These are phyloP conservation scores for Zeus faber DNA, from an alignment of 2,113 vertebrate species.

Conservation along the genomic window DNA sequence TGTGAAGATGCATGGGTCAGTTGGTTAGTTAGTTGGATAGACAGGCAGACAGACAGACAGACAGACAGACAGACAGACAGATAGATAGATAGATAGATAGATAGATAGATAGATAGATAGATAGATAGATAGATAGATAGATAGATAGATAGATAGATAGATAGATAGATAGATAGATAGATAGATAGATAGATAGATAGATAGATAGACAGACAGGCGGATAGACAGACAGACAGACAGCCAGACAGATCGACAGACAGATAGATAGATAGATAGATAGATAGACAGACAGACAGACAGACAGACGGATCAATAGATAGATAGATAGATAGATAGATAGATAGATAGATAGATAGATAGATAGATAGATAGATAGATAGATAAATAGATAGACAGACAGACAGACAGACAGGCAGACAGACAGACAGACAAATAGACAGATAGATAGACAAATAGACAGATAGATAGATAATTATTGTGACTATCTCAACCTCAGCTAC, in stretches of 20 bases:
- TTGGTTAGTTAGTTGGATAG: too few relatives aligned
- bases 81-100: background rate
- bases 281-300: background rate
- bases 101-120: background rate
- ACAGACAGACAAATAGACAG: too few relatives aligned
- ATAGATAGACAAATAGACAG: too few relatives aligned
- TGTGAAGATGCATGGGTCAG: slow-evolving; percentile 15
- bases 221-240: slow-evolving; percentile 9
- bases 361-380: too few relatives aligned
- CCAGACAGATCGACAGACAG: slow-evolving; percentile 14
- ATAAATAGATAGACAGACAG: background rate
- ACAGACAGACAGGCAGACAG: background rate
- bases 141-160: too few relatives aligned
- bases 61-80: background rate
- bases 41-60: background rate
- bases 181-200: background rate
- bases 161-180: too few relatives aligned
- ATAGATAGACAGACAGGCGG: slow-evolving; percentile 4
- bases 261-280: background rate
- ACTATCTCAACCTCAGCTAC: background rate
- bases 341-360: too few relatives aligned
- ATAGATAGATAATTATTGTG: too few relatives aligned
- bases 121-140: too few relatives aligned
- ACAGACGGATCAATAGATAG: background rate
- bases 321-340: too few relatives aligned